phyloP scores from a whole-genome alignment of 2,797 vertebrate species.

The Octomys mimax region DNA sequence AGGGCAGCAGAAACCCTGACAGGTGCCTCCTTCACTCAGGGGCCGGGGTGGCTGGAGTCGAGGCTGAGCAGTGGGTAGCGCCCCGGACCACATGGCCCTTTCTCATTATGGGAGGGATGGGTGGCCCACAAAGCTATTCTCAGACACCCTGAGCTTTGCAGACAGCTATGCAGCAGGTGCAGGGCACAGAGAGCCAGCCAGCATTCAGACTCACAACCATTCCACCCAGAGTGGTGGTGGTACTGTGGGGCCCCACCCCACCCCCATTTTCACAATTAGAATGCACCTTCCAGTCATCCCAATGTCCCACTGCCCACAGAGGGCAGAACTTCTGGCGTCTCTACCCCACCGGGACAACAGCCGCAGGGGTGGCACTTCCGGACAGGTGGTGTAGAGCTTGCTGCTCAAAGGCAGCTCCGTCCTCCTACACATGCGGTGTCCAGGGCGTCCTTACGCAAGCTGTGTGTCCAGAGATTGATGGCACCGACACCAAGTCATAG shows the following conservation, averaged over 20 bases:
- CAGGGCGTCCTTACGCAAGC: too few relatives aligned
- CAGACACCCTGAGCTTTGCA: not conserved
- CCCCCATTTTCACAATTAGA: not conserved
- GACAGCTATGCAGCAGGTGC: fast-evolving
- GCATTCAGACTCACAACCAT: not conserved
- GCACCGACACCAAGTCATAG: not conserved
- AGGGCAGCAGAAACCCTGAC: not conserved
- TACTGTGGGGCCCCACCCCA: not conserved
- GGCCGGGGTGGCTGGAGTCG: not conserved
- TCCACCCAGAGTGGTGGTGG: not conserved
- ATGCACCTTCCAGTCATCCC: not conserved
- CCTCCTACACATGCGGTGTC: not conserved
- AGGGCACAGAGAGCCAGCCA: not conserved
- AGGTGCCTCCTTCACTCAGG: not conserved
- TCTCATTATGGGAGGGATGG: not conserved
- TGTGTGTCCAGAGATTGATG: not conserved
- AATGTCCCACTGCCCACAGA: not conserved
- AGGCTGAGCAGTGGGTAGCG: not conserved
- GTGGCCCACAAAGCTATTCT: not conserved
- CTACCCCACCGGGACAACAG: not conserved
- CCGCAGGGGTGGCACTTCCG: not conserved
- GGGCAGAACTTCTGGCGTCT: not conserved
- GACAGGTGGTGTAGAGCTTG: not conserved
- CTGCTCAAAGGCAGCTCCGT: not conserved
- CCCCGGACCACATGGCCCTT: not conserved